phyloP scores from a whole-genome alignment of 2,888 invertebrate species.

The Dilophus febrilis region DNA sequence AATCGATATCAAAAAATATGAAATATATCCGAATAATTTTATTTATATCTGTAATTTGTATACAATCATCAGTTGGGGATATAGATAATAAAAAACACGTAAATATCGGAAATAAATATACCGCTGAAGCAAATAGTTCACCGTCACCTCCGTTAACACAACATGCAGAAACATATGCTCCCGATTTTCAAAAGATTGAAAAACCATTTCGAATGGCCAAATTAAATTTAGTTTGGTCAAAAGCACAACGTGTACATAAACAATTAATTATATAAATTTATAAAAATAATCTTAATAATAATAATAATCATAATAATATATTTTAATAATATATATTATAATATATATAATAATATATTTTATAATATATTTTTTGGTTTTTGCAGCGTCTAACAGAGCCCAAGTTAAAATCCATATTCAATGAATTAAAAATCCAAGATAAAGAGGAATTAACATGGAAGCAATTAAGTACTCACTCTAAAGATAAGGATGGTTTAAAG shows the following conservation, averaged over 20 bases:
- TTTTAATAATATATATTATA: neutral
- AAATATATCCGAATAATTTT: no score
- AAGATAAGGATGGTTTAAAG: conserved; percentile 72
- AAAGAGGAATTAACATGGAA: conserved; percentile 80
- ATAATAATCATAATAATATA: neutral
- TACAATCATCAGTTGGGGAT: neutral
- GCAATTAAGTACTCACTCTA: conserved; percentile 60
- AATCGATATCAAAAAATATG: no score
- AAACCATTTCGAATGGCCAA: conserved; percentile 84
- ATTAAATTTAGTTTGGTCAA: conserved; percentile 74
- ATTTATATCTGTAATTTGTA: no score
- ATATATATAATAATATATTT: neutral
- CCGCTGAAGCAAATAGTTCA: conserved; percentile 34
- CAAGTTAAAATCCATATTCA: conserved; percentile 70
- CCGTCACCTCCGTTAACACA: conserved; percentile 23
- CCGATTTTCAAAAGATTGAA: conserved; percentile 52
- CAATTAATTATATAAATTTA: no score
- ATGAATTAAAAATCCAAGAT: conserved; percentile 80
- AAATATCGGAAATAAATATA: conserved; percentile 50
- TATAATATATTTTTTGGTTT: neutral
- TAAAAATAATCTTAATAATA: neutral
- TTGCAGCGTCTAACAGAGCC: conserved; percentile 55
- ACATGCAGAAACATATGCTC: conserved; percentile 24
- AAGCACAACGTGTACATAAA: conserved; percentile 64
- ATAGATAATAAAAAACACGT: conserved; percentile 19